These are phyloP conservation scores for Spondyliosoma cantharus DNA, from an alignment of 2,797 vertebrate genomes.

Conservation along the genomic window DNA sequence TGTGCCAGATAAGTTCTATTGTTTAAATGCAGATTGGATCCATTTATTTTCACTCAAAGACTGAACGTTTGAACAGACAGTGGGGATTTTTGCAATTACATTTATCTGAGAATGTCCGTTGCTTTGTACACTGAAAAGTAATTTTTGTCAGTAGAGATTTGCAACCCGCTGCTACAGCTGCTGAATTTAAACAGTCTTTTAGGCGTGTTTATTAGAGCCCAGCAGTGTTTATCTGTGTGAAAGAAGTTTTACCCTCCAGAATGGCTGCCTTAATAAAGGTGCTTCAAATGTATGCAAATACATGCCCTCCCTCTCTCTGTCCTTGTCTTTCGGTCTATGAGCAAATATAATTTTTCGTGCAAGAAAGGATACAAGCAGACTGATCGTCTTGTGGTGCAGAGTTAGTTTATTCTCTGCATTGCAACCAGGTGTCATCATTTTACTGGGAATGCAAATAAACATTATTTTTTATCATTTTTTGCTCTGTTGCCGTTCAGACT, in stretches of 20 bases:
- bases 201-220: constrained; percentile 65
- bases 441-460: not conserved
- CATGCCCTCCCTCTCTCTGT: constrained; percentile 31
- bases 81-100: constrained; percentile 77
- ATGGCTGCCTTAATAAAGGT: constrained; percentile 54
- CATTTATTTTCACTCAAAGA: constrained; percentile 66
- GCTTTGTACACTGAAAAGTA: constrained; percentile 72
- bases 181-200: constrained; percentile 75
- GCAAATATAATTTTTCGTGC: constrained; percentile 59
- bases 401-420: constrained; percentile 2
- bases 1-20: constrained; percentile 67
- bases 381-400: not conserved
- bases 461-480: constrained; percentile 2
- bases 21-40: constrained; percentile 75
- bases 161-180: constrained; percentile 47
- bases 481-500: not conserved
- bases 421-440: not conserved
- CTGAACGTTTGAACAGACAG: constrained; percentile 64
- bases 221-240: constrained; percentile 59
- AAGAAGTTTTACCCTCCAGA: constrained; percentile 55
- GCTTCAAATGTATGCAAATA: constrained; percentile 72
- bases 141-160: constrained; percentile 76
- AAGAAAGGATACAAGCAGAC: constrained; percentile 11
- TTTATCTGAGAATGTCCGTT: constrained; percentile 76
- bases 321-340: constrained; percentile 44